Base-by-base conservation (phyloP, 2,888 invertebrate genomes). In the Pseudococcus longispinus region DNA sequence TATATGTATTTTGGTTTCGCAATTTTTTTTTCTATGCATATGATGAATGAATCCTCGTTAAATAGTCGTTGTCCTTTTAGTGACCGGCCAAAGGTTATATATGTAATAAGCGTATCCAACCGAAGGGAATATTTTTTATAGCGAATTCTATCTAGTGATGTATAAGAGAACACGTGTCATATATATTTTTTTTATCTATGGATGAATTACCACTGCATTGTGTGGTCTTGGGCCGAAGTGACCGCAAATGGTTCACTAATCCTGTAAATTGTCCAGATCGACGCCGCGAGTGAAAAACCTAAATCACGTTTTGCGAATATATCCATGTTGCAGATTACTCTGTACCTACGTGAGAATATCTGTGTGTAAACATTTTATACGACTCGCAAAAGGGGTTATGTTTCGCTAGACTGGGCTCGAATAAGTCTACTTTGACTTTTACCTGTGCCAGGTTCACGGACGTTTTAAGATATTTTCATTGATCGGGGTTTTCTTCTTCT, bases 171-270 rank as follows among this genome's bases (percentile, higher is more conserved):
- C 70, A 70, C 70, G 70, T 70, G 70, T 70, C 29, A 70, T 70
- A 29, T 70, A 29, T 32, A 70, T 15, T 26, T 70, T 65, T n/a
- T 70, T 70, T 70, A 29, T 70, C 70, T 29, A 70, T 70, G 29
- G 70, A 26, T 70, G 70, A 70, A 70, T 70, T 70, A 70, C 29
- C 77, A 29, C 11, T 42, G 77, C 29, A 42, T 80, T 80, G 42
- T 80, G 77, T 42, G 77, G 77, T 80, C 77, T 80, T 5, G 42
- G 15, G 4, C 60, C 55, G n/a, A 60, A 60, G 20, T 80, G 42
- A 80, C 77, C 77, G 77, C 77, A 80, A 80, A 80, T 80, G 77
- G 77, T 80, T 80, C 77, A 80, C 77, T 80, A 80, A 80, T 42
- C 23, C 77, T 80, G 42, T 42, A 80, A 80, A 80, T 80, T 80